Percentiles rank a stretch among this genome's conserved stretches.
Evolutionary conservation across 2,113 vertebrate genomes (phyloP).

Genomic region (Gambusia holbrooki): DNA sequence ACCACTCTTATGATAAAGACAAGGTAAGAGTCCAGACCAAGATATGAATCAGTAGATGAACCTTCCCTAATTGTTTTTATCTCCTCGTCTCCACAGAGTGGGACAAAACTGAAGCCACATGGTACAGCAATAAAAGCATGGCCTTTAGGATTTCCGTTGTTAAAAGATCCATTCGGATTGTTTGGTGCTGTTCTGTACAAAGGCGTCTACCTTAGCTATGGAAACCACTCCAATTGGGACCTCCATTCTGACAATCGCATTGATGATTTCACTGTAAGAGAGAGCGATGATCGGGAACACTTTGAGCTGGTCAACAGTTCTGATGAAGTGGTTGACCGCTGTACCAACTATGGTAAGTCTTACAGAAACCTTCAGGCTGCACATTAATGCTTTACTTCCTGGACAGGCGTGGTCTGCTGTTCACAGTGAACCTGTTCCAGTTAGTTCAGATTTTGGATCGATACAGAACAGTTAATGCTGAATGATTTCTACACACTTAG

Average conservation of each 20-base stretch:
- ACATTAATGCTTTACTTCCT: no score
- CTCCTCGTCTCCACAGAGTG: background rate
- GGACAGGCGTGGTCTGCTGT: no score
- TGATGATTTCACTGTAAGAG: background rate
- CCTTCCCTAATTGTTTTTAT: background rate
- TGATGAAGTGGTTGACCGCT: accelerated
- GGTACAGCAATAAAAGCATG: background rate
- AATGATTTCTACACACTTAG: no score
- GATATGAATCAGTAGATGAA: background rate
- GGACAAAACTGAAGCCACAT: background rate
- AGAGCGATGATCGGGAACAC: background rate
- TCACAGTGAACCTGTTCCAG: no score
- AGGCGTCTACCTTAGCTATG: background rate
- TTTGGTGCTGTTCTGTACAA: background rate
- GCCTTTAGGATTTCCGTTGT: background rate
- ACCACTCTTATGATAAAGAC: background rate
- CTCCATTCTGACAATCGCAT: accelerated
- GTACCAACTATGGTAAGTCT: constrained; percentile 19
- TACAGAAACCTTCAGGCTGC: background rate
- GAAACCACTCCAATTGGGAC: background rate
- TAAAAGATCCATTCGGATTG: accelerated
- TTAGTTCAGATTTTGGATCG: no score
- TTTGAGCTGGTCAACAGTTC: background rate
- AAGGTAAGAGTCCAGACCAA: background rate
- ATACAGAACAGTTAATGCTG: no score